Evolutionary conservation across 35 echinoderm and acorn worm species (phyloP).

Genomic region (Lytechinus pictus): DNA sequence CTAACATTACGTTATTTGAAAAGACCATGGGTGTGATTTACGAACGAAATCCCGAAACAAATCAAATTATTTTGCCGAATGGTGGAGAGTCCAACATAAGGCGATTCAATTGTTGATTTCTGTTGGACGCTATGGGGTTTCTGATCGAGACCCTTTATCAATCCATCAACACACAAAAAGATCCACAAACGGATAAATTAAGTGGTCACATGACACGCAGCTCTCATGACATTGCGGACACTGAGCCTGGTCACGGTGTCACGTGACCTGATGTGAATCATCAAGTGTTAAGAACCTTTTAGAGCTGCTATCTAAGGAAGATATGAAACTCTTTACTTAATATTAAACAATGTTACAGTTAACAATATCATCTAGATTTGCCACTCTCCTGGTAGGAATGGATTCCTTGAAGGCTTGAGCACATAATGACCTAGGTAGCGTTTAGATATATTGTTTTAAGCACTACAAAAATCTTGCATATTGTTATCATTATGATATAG

Average conservation of each 20-base stretch:
- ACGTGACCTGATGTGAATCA: neutral
- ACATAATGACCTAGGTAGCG: too few relatives aligned
- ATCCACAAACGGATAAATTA: conserved; percentile 27
- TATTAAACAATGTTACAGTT: neutral
- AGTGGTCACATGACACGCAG: neutral
- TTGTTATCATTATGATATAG: too few relatives aligned
- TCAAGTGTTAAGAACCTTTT: neutral
- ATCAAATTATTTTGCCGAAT: conserved; percentile 28
- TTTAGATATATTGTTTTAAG: too few relatives aligned
- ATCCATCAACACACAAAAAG: conserved; percentile 38
- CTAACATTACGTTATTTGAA: conserved; percentile 35
- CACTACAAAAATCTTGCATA: too few relatives aligned
- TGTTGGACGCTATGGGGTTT: neutral
- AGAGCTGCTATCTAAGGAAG: neutral
- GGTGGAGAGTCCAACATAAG: neutral
- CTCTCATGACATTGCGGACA: neutral
- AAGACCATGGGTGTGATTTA: conserved; percentile 29
- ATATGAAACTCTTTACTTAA: neutral
- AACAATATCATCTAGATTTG: too few relatives aligned
- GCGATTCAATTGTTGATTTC: conserved; percentile 16
- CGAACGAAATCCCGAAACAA: conserved; percentile 24
- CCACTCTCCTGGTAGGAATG: too few relatives aligned
- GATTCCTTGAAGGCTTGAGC: too few relatives aligned
- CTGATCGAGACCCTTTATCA: neutral
- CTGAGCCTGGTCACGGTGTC: neutral